Base-by-base conservation (phyloP, 2,888 invertebrate genomes). In the Apotomis turbidana region DNA sequence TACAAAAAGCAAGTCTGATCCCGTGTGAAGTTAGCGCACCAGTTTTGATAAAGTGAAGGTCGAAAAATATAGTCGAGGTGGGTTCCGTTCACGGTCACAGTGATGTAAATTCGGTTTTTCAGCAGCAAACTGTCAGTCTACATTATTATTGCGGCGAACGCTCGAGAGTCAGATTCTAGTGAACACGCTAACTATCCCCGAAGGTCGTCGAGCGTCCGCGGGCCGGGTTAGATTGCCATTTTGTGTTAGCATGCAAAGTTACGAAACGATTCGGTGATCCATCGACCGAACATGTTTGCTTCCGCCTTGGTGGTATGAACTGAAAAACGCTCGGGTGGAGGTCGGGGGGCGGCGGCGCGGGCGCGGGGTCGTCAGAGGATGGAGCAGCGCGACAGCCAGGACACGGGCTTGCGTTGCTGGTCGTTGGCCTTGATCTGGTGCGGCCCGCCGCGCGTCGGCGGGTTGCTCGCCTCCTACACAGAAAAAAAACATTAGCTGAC, bases 341-440 rank as follows among this genome's bases (percentile, higher is more conserved):
- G 78, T 78, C 74, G 76, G 75, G 74, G 71, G 75, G 75, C 62
- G 77, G 75, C 74, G 74, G 75, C 72, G 75, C 74, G 64, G 57
- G 69, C 74, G 75, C 74, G 83, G 81, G 80, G 82, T 83, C 96
- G 97, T 97, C 97, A 97, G 95, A 97, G 97, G 94, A 97, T 91
- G 90, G 95, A 95, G 95, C 97, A 98, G 90, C 97, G 96, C 69
- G 97, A 96, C 85, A 97, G 94, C 97, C 97, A 97, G 88, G 96
- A 97, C 78, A 96, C 95, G 76, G 97, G 96, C 94, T 97, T 97
- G 92, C 95, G 95, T 89, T 95, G 95, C 84, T 96, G 96, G 88
- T 97, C 97, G 84, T 95, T 95, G 76, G 96, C 94, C 91, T 96
- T 96, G 84, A 97, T 90, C 87, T 97, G 97, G 89, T 97, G 97